These are phyloP conservation scores for Alosa alosa DNA, from an alignment of 2,113 vertebrate species.

Conservation along the genomic window DNA sequence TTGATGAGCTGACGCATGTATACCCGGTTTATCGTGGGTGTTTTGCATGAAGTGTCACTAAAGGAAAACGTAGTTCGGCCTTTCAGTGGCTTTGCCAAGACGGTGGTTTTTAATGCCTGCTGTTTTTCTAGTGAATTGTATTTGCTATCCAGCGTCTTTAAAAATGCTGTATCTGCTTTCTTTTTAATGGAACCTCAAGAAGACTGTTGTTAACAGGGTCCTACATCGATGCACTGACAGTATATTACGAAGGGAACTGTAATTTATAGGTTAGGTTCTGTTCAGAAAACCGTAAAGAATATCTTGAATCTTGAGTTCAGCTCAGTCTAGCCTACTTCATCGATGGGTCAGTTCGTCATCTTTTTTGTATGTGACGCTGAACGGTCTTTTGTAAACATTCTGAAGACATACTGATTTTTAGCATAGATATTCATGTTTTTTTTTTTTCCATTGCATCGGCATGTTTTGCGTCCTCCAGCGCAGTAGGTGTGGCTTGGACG, in stretches of 20 bases:
- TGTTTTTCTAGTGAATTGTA: background rate
- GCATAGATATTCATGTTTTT: background rate
- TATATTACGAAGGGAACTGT: background rate
- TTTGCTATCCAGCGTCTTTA: background rate
- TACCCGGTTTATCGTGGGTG: background rate
- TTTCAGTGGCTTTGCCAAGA: background rate
- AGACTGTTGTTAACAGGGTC: background rate
- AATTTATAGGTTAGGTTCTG: background rate
- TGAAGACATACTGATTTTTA: background rate
- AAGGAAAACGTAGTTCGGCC: background rate
- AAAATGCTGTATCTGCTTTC: background rate
- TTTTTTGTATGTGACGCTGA: background rate
- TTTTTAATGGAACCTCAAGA: background rate
- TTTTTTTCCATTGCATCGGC: conserved; percentile 13
- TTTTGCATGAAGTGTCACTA: background rate
- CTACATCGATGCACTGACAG: background rate
- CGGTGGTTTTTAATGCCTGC: background rate
- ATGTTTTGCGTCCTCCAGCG: background rate
- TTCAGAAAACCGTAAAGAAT: background rate
- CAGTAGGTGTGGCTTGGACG: conserved; percentile 14
- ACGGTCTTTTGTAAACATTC: background rate
- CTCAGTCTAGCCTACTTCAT: background rate
- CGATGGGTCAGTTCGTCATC: background rate
- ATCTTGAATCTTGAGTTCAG: conserved; percentile 1
- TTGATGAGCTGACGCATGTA: background rate